These are phyloP conservation scores for Dryomyza anilis DNA, from an alignment of 2,888 invertebrate genomes.

Conservation along the genomic window DNA sequence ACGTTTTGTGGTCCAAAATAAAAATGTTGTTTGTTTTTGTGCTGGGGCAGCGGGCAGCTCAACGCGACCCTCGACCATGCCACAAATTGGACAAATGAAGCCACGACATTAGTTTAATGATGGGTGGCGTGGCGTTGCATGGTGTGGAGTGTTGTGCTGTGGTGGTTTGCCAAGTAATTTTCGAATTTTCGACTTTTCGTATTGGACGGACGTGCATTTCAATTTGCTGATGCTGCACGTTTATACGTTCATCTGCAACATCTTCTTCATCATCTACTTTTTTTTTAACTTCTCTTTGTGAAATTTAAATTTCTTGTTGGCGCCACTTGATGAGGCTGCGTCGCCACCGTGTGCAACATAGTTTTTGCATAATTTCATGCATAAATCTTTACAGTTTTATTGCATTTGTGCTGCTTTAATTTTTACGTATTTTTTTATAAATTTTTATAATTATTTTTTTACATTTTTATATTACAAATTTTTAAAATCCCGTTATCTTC, in stretches of 20 bases:
- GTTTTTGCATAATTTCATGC: conserved; percentile 2
- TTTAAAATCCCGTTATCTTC: not conserved
- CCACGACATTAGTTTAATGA: conserved; percentile 43
- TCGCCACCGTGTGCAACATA: conserved; percentile 25
- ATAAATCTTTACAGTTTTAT: conserved; percentile 49
- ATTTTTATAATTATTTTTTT: conserved; percentile 28
- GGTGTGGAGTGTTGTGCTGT: no score
- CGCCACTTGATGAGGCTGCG: conserved; percentile 51
- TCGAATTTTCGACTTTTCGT: conserved; percentile 52
- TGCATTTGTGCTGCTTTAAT: no score
- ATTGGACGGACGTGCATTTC: not conserved
- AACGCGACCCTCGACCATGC: no score
- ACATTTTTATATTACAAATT: not conserved
- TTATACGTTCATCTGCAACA: not conserved
- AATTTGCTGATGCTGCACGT: not conserved
- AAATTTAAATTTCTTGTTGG: conserved; percentile 56
- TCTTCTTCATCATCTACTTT: no score
- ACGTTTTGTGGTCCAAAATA: conserved; percentile 43
- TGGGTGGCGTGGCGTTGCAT: conserved; percentile 39
- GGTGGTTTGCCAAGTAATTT: conserved; percentile 48
- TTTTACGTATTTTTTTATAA: conserved; percentile 25
- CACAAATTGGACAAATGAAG: conserved; percentile 46
- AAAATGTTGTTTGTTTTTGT: conserved; percentile 40
- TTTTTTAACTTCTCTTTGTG: conserved; percentile 30
- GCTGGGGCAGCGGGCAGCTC: no score